Evolutionary conservation across 2,797 vertebrate genomes (phyloP).

Genomic region (Perodicticus potto): DNA sequence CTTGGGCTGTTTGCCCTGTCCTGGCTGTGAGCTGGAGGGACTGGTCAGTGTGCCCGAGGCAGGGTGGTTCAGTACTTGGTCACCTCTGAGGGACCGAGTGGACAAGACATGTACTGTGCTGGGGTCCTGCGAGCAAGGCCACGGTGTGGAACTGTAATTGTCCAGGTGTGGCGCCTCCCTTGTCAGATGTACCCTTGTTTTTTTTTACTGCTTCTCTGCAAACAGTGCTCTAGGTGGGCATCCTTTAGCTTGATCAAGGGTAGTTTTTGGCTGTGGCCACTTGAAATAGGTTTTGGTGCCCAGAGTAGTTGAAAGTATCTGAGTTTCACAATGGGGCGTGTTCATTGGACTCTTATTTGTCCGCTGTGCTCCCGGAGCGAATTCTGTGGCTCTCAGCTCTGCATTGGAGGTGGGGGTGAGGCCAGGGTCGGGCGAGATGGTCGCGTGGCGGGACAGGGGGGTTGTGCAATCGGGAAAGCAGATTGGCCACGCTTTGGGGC

Average conservation of each 20-base stretch:
- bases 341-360: neutral
- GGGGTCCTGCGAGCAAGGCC: neutral
- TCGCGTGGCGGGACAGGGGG: neutral
- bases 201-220: neutral
- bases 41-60: neutral
- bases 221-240: neutral
- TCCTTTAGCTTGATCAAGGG: neutral
- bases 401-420: neutral
- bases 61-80: neutral
- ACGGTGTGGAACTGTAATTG: neutral
- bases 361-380: neutral
- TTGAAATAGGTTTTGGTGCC: neutral
- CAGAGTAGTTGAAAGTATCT: neutral
- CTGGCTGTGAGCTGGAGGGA: neutral
- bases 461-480: neutral
- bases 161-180: neutral
- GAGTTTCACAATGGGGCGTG: neutral
- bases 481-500: neutral
- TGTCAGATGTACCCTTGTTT: neutral
- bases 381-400: neutral
- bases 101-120: neutral
- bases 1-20: neutral
- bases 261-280: neutral
- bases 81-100: neutral
- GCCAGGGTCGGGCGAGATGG: neutral